These are phyloP conservation scores for Anisognathus igniventris DNA, from an alignment of 2,797 vertebrate species.

Conservation along the genomic window DNA sequence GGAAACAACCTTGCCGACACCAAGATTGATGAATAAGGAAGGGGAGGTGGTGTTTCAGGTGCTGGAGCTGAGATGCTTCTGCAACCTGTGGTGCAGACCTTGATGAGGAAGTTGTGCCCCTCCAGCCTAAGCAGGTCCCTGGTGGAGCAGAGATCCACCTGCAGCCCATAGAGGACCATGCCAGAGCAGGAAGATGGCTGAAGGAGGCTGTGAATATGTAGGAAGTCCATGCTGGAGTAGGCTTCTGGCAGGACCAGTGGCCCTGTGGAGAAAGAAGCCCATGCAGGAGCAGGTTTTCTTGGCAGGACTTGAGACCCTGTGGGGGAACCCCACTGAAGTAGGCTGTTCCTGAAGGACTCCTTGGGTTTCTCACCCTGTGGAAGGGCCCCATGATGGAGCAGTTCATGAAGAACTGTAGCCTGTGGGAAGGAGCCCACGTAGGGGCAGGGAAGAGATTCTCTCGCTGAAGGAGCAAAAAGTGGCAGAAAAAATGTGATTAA, in stretches of 20 bases:
- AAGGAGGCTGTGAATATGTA: background rate
- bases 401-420: background rate
- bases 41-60: accelerated
- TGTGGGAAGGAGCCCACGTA: accelerated
- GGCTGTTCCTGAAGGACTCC: background rate
- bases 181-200: background rate
- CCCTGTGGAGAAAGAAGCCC: background rate
- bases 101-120: background rate
- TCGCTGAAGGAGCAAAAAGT: background rate
- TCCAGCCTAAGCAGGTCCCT: background rate
- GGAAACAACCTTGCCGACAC: background rate
- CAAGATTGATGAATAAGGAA: background rate
- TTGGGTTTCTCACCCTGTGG: background rate
- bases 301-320: background rate
- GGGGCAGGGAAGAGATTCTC: background rate
- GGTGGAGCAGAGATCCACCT: background rate
- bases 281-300: background rate
- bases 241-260: background rate
- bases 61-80: no score
- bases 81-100: no score
- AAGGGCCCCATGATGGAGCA: background rate
- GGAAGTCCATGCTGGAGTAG: background rate
- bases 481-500: background rate
- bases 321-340: background rate
- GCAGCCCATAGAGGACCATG: no score